Base-by-base conservation (phyloP, 1,140 invertebrate genomes). In the Mamestra configurata region DNA sequence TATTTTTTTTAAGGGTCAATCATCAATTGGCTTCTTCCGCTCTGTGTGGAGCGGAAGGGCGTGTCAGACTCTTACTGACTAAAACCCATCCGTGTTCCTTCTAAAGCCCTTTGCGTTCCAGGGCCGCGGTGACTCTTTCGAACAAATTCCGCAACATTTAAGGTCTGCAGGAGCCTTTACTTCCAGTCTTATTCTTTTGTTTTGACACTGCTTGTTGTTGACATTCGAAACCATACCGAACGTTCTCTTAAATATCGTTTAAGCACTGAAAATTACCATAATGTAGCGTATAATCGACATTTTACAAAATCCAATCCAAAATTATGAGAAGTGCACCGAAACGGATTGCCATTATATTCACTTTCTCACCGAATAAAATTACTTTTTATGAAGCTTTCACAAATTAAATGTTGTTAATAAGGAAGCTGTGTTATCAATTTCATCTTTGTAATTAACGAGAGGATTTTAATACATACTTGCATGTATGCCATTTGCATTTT, bases 391-490 rank as follows among this genome's bases (percentile, higher is more conserved):
- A 22, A 64, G 15, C 59, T 64, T 64, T 64, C 59, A 64, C 59
- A 64, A 64, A 64, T 64, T 64, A 37, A 64, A 35, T 64, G 59
- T 7, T 8, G 13, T 64, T 64, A 64, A 35, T 64, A n/a, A 64
- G 27, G 35, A 64, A 18, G 27, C 59, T 37, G 59, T n/a, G 59
- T 35, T 64, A 37, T 64, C 35, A 8, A 5, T 35, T 64, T 55
- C 53, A 55, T 55, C 20, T 55, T 55, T 55, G 53, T 55, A 24
- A 13, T 55, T 55, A 55, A 53, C 10, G 5, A 20, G 6, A 6
- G 18, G 18, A 18, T 51, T 49, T 49, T 49, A n/a, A n/a, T 49
- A n/a, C 15, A n/a, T 49, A n/a, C n/a, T 49, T n/a, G 46, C 6
- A 49, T 49, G 46, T 49, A 18, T 18, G 46, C 4, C 15, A n/a